A percentile compares a stretch with the other conserved stretches of the same genome.
These are phyloP conservation scores for Varroa destructor DNA, from an alignment of 1,140 invertebrate species.

Conservation along the genomic window DNA sequence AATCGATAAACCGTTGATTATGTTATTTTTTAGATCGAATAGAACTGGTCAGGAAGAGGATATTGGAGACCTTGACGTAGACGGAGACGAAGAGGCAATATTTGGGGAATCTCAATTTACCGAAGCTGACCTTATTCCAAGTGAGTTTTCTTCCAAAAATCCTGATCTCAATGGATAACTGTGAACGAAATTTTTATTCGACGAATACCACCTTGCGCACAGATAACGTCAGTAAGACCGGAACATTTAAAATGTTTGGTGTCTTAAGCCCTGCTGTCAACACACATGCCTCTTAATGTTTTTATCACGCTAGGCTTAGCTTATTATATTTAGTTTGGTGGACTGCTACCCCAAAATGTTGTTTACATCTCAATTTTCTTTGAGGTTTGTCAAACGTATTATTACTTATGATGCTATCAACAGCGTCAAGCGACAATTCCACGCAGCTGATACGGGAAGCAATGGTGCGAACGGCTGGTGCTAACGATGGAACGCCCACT, in stretches of 20 bases:
- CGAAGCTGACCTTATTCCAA: slow-evolving; percentile 36
- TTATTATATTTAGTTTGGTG: neutral
- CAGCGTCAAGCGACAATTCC: slow-evolving; percentile 14
- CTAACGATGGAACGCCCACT: slow-evolving; percentile 3
- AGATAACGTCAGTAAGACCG: no score
- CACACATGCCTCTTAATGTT: no score
- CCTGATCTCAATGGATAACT: no score
- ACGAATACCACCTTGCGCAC: no score
- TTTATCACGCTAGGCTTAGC: neutral
- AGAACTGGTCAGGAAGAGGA: slow-evolving; percentile 50
- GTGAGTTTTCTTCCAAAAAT: slow-evolving; percentile 2
- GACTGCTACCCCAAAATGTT: neutral
- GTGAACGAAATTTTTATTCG: no score
- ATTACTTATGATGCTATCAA: slow-evolving; percentile 7
- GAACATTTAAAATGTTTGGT: no score
- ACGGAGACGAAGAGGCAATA: slow-evolving; percentile 56
- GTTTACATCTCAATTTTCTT: neutral
- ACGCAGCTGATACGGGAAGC: slow-evolving; percentile 20
- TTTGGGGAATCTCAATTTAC: slow-evolving; percentile 64
- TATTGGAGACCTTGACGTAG: slow-evolving; percentile 62
- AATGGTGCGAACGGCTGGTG: slow-evolving; percentile 2
- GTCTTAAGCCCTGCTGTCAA: no score
- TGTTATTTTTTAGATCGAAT: slow-evolving; percentile 31
- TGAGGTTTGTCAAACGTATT: neutral
- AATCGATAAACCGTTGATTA: no score